phyloP scores from a whole-genome alignment of 2,113 vertebrate species.

The Coptodon rendalli region DNA sequence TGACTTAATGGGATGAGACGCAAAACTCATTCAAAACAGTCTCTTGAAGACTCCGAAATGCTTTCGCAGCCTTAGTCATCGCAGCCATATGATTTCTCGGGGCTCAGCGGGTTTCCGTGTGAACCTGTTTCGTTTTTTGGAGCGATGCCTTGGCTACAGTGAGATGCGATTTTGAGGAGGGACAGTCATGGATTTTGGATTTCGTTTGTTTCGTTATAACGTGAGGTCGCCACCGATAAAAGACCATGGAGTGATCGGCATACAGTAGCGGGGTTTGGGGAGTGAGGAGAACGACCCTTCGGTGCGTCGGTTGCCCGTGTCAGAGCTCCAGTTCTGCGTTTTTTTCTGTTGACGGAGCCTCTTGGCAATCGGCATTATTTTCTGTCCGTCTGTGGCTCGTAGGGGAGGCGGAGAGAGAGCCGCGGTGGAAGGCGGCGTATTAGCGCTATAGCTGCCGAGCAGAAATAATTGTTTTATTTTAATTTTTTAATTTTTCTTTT shows the following conservation, averaged over 20 bases:
- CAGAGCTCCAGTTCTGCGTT: constrained; percentile 53
- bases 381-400: constrained; percentile 59
- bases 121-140: constrained; percentile 6
- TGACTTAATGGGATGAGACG: constrained; percentile 70
- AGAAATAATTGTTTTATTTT: constrained; percentile 39
- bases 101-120: constrained; percentile 13
- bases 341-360: constrained; percentile 50
- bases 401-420: constrained; percentile 64
- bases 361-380: constrained; percentile 61
- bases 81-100: constrained; percentile 39
- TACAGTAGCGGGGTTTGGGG: constrained; percentile 34
- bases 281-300: constrained; percentile 58
- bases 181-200: constrained; percentile 52
- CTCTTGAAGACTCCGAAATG: constrained; percentile 53
- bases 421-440: constrained; percentile 51
- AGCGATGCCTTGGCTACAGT: constrained; percentile 53
- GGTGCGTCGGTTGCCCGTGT: constrained; percentile 42
- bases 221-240: constrained; percentile 43
- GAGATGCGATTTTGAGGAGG: constrained; percentile 48
- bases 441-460: constrained; percentile 36
- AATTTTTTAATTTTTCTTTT: background rate
- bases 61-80: constrained; percentile 62
- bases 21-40: constrained; percentile 71
- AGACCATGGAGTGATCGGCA: constrained; percentile 63
- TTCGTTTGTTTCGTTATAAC: constrained; percentile 39